A percentile compares a stretch with the other conserved stretches of the same genome.
These are phyloP conservation scores for Tineola bisselliella DNA, from an alignment of 2,888 invertebrate species.

Conservation along the genomic window DNA sequence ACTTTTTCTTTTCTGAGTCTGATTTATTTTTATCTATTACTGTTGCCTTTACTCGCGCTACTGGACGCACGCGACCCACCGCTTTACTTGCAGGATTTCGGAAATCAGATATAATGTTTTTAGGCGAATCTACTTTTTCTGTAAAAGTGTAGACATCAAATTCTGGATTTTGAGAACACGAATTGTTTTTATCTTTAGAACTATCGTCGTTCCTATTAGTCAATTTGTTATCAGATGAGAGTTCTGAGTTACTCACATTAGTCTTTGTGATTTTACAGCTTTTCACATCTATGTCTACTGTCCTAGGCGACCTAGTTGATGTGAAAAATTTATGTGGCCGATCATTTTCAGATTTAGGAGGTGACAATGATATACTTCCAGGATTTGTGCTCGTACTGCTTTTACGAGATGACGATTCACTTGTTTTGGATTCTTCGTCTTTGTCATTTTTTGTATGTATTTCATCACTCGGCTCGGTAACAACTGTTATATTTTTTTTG, in stretches of 20 bases:
- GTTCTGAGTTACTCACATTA: slow-evolving; percentile 53
- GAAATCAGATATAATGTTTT: slow-evolving; percentile 55
- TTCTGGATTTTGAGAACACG: slow-evolving; percentile 52
- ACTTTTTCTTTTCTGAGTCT: slow-evolving; percentile 55
- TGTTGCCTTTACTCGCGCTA: slow-evolving; percentile 61
- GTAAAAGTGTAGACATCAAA: slow-evolving; percentile 61
- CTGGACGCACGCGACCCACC: slow-evolving; percentile 54
- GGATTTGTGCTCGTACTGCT: neutral
- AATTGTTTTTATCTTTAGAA: slow-evolving; percentile 45
- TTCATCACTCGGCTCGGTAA: neutral
- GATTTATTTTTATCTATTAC: slow-evolving; percentile 49
- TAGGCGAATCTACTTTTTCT: slow-evolving; percentile 60
- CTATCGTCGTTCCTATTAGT: slow-evolving; percentile 45
- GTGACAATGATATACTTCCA: neutral
- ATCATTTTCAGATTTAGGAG: slow-evolving; percentile 41
- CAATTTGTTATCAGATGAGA: slow-evolving; percentile 42
- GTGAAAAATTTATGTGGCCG: slow-evolving; percentile 60
- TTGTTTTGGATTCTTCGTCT: neutral
- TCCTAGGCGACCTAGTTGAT: slow-evolving; percentile 49
- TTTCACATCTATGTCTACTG: slow-evolving; percentile 57
- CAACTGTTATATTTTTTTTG: neutral
- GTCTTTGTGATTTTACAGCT: slow-evolving; percentile 57
- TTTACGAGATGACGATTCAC: neutral
- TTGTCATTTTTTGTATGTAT: slow-evolving; percentile 11
- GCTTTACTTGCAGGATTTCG: slow-evolving; percentile 49